Evolutionary conservation across 2,888 invertebrate genomes (phyloP).

Genomic region (Agriopis marginaria): DNA sequence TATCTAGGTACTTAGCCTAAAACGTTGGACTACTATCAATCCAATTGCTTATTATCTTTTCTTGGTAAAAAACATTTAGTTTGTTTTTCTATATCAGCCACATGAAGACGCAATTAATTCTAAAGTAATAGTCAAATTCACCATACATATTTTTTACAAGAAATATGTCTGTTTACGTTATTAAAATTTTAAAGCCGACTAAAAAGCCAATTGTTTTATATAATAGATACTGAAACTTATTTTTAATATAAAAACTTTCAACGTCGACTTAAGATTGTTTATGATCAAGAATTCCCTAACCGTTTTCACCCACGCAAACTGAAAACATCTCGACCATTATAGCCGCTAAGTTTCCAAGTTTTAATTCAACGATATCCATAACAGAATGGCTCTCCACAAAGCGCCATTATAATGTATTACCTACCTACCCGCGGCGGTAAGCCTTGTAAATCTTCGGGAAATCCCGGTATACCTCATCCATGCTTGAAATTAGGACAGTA

Average conservation of each 20-base stretch:
- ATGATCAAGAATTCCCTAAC: constrained; percentile 5
- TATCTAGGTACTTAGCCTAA: too few relatives aligned
- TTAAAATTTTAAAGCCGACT: not conserved
- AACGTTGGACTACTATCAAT: too few relatives aligned
- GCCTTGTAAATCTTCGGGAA: constrained; percentile 29
- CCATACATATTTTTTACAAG: not conserved
- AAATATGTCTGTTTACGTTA: not conserved
- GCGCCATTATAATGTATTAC: constrained; percentile 28
- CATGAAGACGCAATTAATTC: too few relatives aligned
- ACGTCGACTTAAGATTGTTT: constrained; percentile 7
- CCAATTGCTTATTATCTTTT: too few relatives aligned
- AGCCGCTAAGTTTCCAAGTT: constrained; percentile 27
- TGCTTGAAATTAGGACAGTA: constrained; percentile 5
- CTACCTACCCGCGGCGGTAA: constrained; percentile 13
- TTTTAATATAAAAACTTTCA: not conserved
- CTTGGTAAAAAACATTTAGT: too few relatives aligned
- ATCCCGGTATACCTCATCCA: not conserved
- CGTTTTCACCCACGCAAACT: constrained; percentile 4
- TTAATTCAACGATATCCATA: constrained; percentile 23
- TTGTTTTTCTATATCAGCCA: too few relatives aligned
- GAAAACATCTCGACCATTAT: constrained; percentile 3
- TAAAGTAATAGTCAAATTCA: too few relatives aligned
- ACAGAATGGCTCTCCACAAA: constrained; percentile 29
- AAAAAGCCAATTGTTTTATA: not conserved
- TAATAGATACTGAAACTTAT: not conserved